A percentile compares a stretch with the other conserved stretches of the same genome.
These are phyloP conservation scores for Heliconius cydno DNA, from an alignment of 2,888 invertebrate species.

Conservation along the genomic window DNA sequence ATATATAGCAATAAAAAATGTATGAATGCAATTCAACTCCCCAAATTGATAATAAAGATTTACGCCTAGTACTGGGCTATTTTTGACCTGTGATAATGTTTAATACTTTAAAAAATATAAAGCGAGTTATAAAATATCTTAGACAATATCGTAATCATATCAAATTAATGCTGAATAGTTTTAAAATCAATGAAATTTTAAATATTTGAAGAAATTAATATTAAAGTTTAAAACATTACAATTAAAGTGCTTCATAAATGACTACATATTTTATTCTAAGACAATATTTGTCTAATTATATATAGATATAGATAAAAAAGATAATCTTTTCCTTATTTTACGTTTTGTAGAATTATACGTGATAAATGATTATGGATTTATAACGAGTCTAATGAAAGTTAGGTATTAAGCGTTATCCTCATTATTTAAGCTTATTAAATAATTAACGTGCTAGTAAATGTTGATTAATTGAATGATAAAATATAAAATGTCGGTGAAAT, in stretches of 20 bases:
- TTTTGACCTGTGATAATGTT: background rate
- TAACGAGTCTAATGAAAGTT: slow-evolving; percentile 23
- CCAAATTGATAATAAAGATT: background rate
- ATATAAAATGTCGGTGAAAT: background rate
- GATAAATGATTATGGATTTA: slow-evolving; percentile 23
- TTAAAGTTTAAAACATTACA: slow-evolving; percentile 4
- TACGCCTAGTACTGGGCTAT: background rate
- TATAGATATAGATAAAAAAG: slow-evolving; percentile 31
- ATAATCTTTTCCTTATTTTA: slow-evolving; percentile 26
- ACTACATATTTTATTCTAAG: slow-evolving; percentile 25
- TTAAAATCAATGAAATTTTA: background rate
- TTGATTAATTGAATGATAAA: slow-evolving; percentile 21
- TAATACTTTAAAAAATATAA: background rate
- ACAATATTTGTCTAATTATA: slow-evolving; percentile 25
- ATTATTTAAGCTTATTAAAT: slow-evolving; percentile 23
- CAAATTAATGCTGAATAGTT: background rate
- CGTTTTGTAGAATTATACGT: slow-evolving; percentile 24
- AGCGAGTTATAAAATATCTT: background rate
- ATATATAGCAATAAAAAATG: background rate
- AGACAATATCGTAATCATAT: background rate
- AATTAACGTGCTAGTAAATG: slow-evolving; percentile 23
- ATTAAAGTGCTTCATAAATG: slow-evolving; percentile 7
- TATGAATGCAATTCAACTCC: background rate
- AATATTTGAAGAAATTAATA: background rate
- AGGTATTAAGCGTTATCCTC: slow-evolving; percentile 27